These are phyloP conservation scores for Lagocephalus sceleratus DNA, from an alignment of 2,797 vertebrate species.

Conservation along the genomic window DNA sequence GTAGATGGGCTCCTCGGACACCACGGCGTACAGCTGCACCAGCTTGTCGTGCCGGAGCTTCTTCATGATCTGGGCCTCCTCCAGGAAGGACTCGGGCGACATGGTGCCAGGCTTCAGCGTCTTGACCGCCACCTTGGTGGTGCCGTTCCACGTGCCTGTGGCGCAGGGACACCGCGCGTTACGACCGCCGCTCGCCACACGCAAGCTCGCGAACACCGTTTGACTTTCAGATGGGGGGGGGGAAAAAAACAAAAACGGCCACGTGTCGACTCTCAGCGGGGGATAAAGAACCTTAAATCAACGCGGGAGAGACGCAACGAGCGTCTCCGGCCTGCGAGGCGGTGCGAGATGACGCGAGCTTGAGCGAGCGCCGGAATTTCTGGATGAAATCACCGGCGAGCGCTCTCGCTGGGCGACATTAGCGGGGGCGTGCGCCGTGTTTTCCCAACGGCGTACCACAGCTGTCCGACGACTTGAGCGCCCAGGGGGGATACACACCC, in stretches of 20 bases:
- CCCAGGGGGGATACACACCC: slow-evolving; percentile 80
- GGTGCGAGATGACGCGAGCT: too few species aligned
- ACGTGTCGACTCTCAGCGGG: too few species aligned
- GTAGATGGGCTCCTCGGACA: slow-evolving; percentile 97
- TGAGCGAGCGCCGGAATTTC: not conserved
- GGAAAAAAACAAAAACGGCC: too few species aligned
- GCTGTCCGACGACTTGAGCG: slow-evolving; percentile 21
- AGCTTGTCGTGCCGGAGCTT: slow-evolving; percentile 96
- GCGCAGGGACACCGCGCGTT: too few species aligned
- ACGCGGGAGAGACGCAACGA: too few species aligned
- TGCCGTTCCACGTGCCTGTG: slow-evolving; percentile 96
- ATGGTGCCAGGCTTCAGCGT: slow-evolving; percentile 98
- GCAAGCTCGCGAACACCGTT: too few species aligned
- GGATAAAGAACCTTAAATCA: too few species aligned
- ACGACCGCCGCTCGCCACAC: too few species aligned
- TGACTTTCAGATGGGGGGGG: too few species aligned
- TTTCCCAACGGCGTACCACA: slow-evolving; percentile 26
- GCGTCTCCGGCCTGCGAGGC: too few species aligned
- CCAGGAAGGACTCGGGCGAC: slow-evolving; percentile 97
- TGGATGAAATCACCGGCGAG: slow-evolving; percentile 14
- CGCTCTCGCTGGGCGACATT: slow-evolving; percentile 20
- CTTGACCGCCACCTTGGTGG: slow-evolving; percentile 99
- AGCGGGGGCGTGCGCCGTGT: slow-evolving; percentile 19
- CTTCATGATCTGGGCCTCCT: slow-evolving; percentile 99
- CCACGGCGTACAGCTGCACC: slow-evolving; percentile 97